phyloP scores from a whole-genome alignment of 1,140 invertebrate species.

The Drosophila kohkoa region DNA sequence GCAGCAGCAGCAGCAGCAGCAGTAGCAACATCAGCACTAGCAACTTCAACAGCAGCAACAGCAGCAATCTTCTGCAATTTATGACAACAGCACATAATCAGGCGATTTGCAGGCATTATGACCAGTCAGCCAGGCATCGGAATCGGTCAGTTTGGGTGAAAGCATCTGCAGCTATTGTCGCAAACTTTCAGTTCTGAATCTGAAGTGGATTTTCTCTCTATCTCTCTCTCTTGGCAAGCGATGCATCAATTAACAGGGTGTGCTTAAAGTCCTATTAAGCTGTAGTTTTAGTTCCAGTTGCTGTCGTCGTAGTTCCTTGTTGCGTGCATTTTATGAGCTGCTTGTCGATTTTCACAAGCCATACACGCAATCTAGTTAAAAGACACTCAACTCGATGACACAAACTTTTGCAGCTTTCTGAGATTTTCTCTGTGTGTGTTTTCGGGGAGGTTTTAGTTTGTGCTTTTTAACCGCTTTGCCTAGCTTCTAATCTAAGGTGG shows the following conservation, averaged over 20 bases:
- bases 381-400: constrained; percentile 20
- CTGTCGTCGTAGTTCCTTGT: background rate
- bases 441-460: background rate
- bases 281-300: background rate
- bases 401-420: constrained; percentile 14
- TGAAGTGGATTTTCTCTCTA: background rate
- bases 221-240: background rate
- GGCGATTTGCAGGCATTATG: constrained; percentile 78
- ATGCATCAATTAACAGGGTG: constrained; percentile 11
- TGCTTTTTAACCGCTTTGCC: constrained; percentile 30
- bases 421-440: constrained; percentile 23
- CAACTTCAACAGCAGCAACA: constrained; percentile 7
- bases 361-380: constrained; percentile 37
- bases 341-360: constrained; percentile 22
- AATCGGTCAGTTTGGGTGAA: constrained; percentile 8
- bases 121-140: constrained; percentile 9
- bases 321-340: constrained; percentile 31
- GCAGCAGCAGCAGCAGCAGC: constrained; percentile 26
- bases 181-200: background rate
- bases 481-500: constrained; percentile 62
- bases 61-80: constrained; percentile 42
- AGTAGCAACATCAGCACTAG: constrained; percentile 1
- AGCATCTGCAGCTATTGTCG: background rate
- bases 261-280: background rate
- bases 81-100: constrained; percentile 68